phyloP scores from a whole-genome alignment of 2,888 invertebrate species.

The Tuberolachnus salignus region DNA sequence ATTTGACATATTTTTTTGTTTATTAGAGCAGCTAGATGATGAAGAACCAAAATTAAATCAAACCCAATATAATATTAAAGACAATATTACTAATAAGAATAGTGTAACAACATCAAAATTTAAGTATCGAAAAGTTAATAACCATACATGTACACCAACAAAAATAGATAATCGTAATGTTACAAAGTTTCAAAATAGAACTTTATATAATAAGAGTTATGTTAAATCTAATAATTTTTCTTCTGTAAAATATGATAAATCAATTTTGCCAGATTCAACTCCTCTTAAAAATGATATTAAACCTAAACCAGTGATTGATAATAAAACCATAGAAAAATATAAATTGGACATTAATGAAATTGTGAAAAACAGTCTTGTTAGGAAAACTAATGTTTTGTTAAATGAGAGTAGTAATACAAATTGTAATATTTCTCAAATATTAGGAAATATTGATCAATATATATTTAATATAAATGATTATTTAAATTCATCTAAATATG shows the following conservation, averaged over 20 bases:
- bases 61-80: conserved; percentile 13
- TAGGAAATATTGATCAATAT: conserved; percentile 42
- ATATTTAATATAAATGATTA: conserved; percentile 30
- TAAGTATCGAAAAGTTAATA: conserved; percentile 30
- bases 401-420: not conserved
- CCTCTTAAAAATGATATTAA: not conserved
- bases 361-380: conserved; percentile 22
- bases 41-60: conserved; percentile 24
- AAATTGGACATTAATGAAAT: conserved; percentile 37
- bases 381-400: not conserved
- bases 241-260: conserved; percentile 1
- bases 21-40: conserved; percentile 47
- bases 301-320: not conserved
- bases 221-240: not conserved
- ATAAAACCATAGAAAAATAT: conserved; percentile 9
- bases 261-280: not conserved
- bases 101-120: conserved; percentile 30
- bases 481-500: conserved; percentile 28
- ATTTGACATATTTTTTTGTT: conserved; percentile 14
- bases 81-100: conserved; percentile 28
- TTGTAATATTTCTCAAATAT: conserved; percentile 18
- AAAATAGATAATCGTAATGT: conserved; percentile 37
- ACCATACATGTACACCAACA: conserved; percentile 16
- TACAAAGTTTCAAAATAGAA: not conserved
- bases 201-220: conserved; percentile 13